Evolutionary conservation across 2,888 invertebrate genomes (phyloP), one percentile per base, ranked within the genome.

Genomic region (Trimorus sp.): DNA sequence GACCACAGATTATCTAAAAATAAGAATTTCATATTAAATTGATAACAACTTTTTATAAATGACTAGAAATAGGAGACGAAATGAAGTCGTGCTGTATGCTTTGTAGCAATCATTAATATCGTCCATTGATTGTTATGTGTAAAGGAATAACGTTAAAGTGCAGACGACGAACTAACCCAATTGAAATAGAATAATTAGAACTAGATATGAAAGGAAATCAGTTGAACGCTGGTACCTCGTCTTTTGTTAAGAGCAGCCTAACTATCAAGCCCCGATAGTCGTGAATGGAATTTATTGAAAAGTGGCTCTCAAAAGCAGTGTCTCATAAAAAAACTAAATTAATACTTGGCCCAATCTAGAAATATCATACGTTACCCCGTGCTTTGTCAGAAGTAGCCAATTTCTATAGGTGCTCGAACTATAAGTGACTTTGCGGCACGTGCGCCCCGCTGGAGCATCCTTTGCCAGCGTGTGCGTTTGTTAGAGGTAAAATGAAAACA

Each of bases 381-480:
- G 60, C 66, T 66, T 78, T 70, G 60, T 70, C 45, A 48, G 78
- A 66, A 71, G 78, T 71, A 66, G 71, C 60, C 60, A 71, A 60
- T 71, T 78, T 78, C 71, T 78, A 78, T 71, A 71, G 60, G 59
- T 60, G 42, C 78, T 78, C 37, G 66, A 59, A 60, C n/a, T 54
- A 68, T 36, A 59, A 78, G 66, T 78, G 71, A 73, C 69, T 66
- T 7, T 53, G 49, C 15, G 53, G 66, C 79, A 79, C 79, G 79
- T 79, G 79, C 51, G n/a, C n/a, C 9, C 53, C 14, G n/a, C 5
- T 7, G 40, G 38, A 73, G n/a, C 54, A 40, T 15, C 54, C 42
- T 59, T 56, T 6, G 51, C 37, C 26, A 66, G 11, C n/a, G 54
- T 16, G 54, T 68, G 42, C 16, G 48, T 48, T 48, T 63, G 56